Base-by-base conservation (phyloP, 2,113 vertebrate species). In the Mohoua ochrocephala region DNA sequence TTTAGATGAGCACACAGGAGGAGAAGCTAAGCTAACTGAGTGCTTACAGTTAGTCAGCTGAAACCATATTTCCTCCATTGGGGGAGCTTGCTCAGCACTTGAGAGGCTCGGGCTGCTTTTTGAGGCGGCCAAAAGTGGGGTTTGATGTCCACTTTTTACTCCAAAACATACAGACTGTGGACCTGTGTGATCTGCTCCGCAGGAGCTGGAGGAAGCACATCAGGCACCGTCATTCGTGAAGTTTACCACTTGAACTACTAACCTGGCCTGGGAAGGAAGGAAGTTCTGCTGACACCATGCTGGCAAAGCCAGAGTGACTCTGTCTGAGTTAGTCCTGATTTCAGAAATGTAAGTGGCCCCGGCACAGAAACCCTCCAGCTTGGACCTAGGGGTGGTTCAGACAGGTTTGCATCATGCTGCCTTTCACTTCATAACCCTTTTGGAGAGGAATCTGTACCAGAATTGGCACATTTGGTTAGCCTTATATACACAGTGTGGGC, bases 1-100 rank as follows among this genome's bases (percentile, higher is more conserved):
- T 86, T 86, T 44, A 86, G 88, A 64, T 94, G 95, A 97, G 76
- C 86, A 93, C 83, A 70, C 75, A 42, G 2, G 28, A 89, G 65
- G 63, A 92, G 92, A 93, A 96, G 93, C 47, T 2, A 92, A 74
- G 39, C 44, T 91, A 93, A 77, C 89, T 77, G 81, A 80, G 68
- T 81, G 52, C 93, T 93, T 96, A 96, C 95, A 95, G 95, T 96
- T 97, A 97, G 92, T 94, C 95, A 97, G 95, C 79, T 95, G 71
- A 92, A 94, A 67, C 52, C 64, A 28, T 8, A 10, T 44, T 91
- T 87, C 52, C 47, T 88, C 28, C 92, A 59, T 0, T 23, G 42
- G 5, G 23, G 59, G 19, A 93, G 76, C 76, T 91, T 96, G 68
- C 92, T 95, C 87, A 93, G 91, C 93, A 80, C 63, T 90, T 88